Base-by-base conservation (phyloP, 2,888 invertebrate genomes). In the Eristalis pertinax region DNA sequence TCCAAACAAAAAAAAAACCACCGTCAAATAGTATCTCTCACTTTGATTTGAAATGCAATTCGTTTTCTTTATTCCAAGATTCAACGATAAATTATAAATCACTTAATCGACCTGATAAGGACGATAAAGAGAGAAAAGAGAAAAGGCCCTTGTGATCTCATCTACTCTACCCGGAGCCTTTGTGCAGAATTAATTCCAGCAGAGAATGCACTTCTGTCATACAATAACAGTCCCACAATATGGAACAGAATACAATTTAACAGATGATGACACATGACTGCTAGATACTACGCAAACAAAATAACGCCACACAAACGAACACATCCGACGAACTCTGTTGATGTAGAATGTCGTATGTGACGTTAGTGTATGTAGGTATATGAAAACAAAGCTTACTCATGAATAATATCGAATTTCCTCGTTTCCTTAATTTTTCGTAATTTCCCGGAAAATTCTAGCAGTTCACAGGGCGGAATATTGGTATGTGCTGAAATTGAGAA, bases 231-330 rank as follows among this genome's bases (percentile, higher is more conserved):
- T 35, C 58, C 70, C 72, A 38, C 81, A 82, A 82, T 85, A 73
- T 82, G 73, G 82, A 77, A 82, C 82, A 85, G 77, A 85, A 77
- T 82, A 82, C 77, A 77, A 85, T 82, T 85, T 85, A 82, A 81
- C 85, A 85, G 85, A 85, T 85, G 85, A 85, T 85, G 85, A 85
- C 85, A 85, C 84, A 85, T 85, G 85, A 68, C 75, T 75, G 77
- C 58, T 77, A 58, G 77, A 64, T 77, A 81, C 58, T 81, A 72
- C 58, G 68, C 43, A 76, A 72, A 29, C 50, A 72, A 41, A 58
- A 56, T 56, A 69, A 50, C 50, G 19, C 2, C 50, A 11, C 56
- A 79, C 72, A 24, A 22, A 79, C 72, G 19, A 22, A 15, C 19
- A 77, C 26, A 29, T 19, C 11, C 56, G 35, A 38, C 56, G 35